A percentile compares a stretch with the other conserved stretches of the same genome.
phyloP scores from a whole-genome alignment of 2,888 invertebrate species.

The Drosophila demipolita region DNA sequence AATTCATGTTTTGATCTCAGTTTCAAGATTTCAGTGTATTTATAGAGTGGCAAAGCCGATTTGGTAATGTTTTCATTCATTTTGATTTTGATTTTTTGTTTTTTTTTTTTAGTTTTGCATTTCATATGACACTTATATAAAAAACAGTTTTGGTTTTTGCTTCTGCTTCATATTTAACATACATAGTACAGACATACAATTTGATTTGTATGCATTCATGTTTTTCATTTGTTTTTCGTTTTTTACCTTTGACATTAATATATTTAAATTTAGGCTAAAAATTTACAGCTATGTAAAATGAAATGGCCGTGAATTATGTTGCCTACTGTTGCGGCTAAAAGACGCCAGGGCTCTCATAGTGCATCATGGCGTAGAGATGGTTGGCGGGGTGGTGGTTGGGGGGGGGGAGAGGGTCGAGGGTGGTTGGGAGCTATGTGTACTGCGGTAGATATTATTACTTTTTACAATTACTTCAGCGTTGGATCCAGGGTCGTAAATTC shows the following conservation, averaged over 20 bases:
- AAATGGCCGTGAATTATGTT: constrained; percentile 73
- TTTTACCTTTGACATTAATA: constrained; percentile 63
- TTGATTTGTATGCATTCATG: constrained; percentile 19
- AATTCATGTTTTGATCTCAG: constrained; percentile 68
- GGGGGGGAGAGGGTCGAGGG: neutral
- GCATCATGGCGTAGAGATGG: constrained; percentile 22
- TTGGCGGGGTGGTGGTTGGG: neutral
- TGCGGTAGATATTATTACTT: constrained; percentile 74
- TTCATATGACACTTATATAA: constrained; percentile 22
- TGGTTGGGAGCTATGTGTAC: constrained; percentile 30
- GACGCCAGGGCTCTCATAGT: constrained; percentile 28
- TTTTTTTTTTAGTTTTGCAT: neutral
- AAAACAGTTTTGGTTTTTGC: constrained; percentile 3
- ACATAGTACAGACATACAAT: constrained; percentile 16
- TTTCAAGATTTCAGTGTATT: constrained; percentile 66
- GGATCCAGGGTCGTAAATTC: constrained; percentile 85
- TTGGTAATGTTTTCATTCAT: constrained; percentile 6
- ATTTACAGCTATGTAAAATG: constrained; percentile 79
- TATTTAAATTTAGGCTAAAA: constrained; percentile 81
- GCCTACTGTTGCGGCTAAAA: constrained; percentile 27
- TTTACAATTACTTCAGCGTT: constrained; percentile 83
- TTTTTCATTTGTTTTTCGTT: neutral
- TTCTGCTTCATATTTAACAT: constrained; percentile 13
- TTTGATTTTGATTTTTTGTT: constrained; percentile 3
- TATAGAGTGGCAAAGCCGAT: constrained; percentile 34